Base-by-base conservation (phyloP, 2,888 invertebrate species). In the Rhaphigaster nebulosa region DNA sequence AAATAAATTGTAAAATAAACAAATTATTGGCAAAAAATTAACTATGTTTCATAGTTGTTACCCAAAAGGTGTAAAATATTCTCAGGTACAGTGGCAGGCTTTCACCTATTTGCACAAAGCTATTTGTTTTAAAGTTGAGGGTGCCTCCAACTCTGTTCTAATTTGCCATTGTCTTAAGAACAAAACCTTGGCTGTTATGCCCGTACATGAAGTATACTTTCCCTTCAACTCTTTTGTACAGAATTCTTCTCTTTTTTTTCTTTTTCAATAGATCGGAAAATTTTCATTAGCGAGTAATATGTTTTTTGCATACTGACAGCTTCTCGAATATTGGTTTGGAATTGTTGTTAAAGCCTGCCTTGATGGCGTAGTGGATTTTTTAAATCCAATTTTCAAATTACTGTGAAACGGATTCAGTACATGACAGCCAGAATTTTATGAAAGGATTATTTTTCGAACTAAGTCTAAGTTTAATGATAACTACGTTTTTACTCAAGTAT, bases 181-280 rank as follows among this genome's bases (percentile, higher is more conserved):
- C 70, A 76, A 76, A 76, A 76, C 70, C 70, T 76, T 76, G 34
- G 38, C 20, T 76, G 34, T 76, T 76, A 76, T 76, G 70, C 20
- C 70, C 70, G 70, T 20, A 76, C 70, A 76, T 76, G 34, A 76
- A 76, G 70, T 38, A 20, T 38, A 76, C 70, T 76, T 76, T 76
- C 70, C 70, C 70, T 76, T 38, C 70, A 20, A 76, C 34, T 76
- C 70, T 76, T 76, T 38, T 76, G 34, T 76, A 76, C 70, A 2
- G 1, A 76, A 76, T 76, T 20, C 70, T 60, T n/a, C 65, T 29
- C 20, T 38, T 70, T 34, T 76, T 76, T 38, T 76, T 76, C 12
- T 76, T n/a, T n/a, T 65, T 65, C 65, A 65, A 76, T 76, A 38
- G 8, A 76, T 76, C 38, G 70, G 70, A 76, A 76, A 38, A 76